Base-by-base conservation (phyloP, 2,888 invertebrate species). In the Sarcophaga variegata region DNA sequence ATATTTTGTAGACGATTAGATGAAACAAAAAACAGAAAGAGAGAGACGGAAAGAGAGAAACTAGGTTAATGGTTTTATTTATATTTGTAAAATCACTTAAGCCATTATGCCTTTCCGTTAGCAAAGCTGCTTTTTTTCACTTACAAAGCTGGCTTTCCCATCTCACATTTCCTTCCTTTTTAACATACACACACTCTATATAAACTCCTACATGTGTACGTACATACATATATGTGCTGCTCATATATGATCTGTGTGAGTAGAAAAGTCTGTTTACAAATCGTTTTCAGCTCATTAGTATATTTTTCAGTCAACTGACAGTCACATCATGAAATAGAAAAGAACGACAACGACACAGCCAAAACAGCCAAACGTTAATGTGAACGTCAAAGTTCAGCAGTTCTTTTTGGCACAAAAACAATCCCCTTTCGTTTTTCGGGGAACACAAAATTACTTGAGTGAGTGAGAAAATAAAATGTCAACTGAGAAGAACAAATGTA, bases 11-110 rank as follows among this genome's bases (percentile, higher is more conserved):
- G 74, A 80, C 80, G 74, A 67, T 81, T 80, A 86, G 70, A 78
- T 70, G 69, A 74, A 83, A 17, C 1, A 1, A 17, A 54, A 14
- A 54, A 2, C 0, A 0, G 17, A 17, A 1, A 54, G 17, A 37
- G 10, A 37, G 37, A 37, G 37, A 37, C 1, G 2, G 37, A 37
- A 10, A 62, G 25, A 64, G 25, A 12, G 10, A 25, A 80, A 79
- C 66, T 84, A 76, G 84, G 83, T 87, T 87, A 87, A 87, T 87
- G 87, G 78, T 79, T 87, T 87, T 79, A 84, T 81, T 81, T 87
- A 81, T 81, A 79, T 78, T 83, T 81, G 87, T 71, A 72, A 86
- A 84, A 81, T 81, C 78, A 79, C 75, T 87, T 83, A 81, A 83
- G 74, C 81, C 70, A 75, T 79, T 75, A 70, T 81, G 54, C 71